Conservation (phyloP, 2,888 invertebrate species). For the Cataglyphis livida region DNA sequence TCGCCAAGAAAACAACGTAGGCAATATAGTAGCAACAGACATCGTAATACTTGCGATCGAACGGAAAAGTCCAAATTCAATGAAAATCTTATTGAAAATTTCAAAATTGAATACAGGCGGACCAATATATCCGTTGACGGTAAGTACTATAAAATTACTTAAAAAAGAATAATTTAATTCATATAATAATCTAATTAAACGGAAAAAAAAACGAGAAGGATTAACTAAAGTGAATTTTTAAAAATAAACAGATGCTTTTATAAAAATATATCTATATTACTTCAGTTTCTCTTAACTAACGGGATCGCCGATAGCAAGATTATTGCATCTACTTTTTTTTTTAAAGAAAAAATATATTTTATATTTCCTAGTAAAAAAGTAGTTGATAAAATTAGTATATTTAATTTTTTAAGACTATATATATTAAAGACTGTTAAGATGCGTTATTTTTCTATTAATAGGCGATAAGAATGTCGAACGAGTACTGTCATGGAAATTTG, state of each 20-base stretch:
- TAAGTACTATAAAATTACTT: conserved; percentile 54
- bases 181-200: not conserved
- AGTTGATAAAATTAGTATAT: too few species aligned
- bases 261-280: too few species aligned
- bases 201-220: not conserved
- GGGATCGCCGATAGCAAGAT: too few species aligned
- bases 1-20: conserved; percentile 80
- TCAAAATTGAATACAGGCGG: conserved; percentile 91
- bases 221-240: too few species aligned
- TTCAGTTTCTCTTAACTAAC: too few species aligned
- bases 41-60: conserved; percentile 88
- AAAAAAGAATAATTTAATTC: not conserved
- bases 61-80: conserved; percentile 93
- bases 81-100: conserved; percentile 93
- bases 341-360: too few species aligned
- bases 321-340: too few species aligned
- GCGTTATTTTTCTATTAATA: conserved; percentile 59
- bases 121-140: conserved; percentile 81
- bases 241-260: too few species aligned
- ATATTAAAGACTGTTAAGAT: not conserved
- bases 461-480: conserved; percentile 84
- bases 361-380: not conserved
- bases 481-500: conserved; percentile 96
- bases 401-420: too few species aligned
- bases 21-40: conserved; percentile 79